A percentile compares a stretch with the other conserved stretches of the same genome.
Conservation (phyloP, 2,797 vertebrate genomes). For the Rhinoraja longicauda region DNA sequence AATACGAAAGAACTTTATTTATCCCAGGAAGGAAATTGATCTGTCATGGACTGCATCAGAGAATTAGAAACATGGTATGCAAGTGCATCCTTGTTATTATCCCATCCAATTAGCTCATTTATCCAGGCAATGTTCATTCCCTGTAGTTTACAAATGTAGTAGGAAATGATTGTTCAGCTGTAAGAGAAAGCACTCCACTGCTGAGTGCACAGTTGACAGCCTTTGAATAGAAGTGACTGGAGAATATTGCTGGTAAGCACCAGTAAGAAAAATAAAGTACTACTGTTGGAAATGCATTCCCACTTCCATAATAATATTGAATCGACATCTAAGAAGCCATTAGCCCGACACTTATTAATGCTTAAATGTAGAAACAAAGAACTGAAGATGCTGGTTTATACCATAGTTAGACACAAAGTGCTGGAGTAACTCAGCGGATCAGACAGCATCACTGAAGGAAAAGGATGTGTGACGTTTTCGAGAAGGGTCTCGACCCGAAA, state of each 20-base stretch:
- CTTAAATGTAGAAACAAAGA: no score
- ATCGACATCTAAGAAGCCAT: not conserved
- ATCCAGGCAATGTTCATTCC: not conserved
- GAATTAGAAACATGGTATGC: not conserved
- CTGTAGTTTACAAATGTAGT: not conserved
- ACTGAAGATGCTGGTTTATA: no score
- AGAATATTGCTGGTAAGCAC: not conserved
- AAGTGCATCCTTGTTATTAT: no score
- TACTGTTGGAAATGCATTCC: not conserved
- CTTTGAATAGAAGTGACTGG: not conserved
- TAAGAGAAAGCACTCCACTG: not conserved
- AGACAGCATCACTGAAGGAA: no score
- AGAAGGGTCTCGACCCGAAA: no score
- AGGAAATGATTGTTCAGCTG: not conserved
- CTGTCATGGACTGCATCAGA: not conserved
- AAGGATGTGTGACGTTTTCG: no score
- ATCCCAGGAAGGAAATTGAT: no score
- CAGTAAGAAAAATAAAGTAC: not conserved
- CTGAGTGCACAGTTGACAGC: not conserved
- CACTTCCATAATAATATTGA: not conserved
- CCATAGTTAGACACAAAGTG: no score
- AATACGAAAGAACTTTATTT: no score
- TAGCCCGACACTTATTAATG: not conserved
- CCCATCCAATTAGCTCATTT: not conserved
- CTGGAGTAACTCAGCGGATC: no score